phyloP scores from a whole-genome alignment of 2,113 vertebrate species.

The Herpetotheres cachinnans region DNA sequence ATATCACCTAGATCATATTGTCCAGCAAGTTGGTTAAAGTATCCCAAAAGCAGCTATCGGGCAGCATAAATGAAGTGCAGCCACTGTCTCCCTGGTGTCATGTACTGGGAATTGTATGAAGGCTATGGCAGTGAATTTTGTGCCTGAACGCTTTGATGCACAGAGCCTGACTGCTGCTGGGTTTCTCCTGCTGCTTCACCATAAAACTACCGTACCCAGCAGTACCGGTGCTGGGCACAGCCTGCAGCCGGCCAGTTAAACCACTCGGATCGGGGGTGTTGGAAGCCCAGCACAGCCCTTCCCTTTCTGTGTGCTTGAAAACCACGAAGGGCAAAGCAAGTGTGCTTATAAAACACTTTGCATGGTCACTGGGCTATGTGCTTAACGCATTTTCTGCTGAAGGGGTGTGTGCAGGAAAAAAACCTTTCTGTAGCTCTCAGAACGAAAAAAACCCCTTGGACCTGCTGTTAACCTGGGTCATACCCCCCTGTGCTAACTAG shows the following conservation, averaged over 20 bases:
- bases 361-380: background rate
- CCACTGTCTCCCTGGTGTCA: accelerated
- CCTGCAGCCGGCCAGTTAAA: background rate
- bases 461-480: accelerated
- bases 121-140: background rate
- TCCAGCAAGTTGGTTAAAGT: background rate
- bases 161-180: background rate
- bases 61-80: background rate
- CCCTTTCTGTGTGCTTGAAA: background rate
- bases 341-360: background rate
- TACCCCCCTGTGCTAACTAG: background rate
- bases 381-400: background rate
- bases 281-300: background rate
- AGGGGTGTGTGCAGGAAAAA: background rate
- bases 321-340: background rate
- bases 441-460: background rate
- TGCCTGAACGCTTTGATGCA: background rate
- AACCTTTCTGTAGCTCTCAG: background rate
- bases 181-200: background rate
- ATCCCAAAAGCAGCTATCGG: background rate
- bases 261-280: accelerated
- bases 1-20: accelerated
- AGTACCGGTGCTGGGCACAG: no score
- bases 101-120: accelerated
- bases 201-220: background rate